Percentiles rank a stretch among this genome's conserved stretches.
Evolutionary conservation across 2,797 vertebrate genomes (phyloP).

Genomic region (Triplophysa bombifrons): DNA sequence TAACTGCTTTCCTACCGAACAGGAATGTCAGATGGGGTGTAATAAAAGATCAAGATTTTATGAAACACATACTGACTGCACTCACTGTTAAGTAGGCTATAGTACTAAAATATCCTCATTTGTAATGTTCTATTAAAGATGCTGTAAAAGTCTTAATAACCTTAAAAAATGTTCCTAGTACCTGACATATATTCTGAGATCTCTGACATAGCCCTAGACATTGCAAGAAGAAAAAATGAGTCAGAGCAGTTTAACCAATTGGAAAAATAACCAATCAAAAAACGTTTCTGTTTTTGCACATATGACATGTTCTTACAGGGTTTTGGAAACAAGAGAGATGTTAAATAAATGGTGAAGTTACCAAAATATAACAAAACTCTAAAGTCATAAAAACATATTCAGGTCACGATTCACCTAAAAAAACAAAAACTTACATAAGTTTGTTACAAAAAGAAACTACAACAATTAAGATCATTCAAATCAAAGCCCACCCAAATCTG

Average conservation of each 20-base stretch:
- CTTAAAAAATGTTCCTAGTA: background rate
- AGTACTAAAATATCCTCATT: background rate
- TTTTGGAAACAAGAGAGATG: too few species aligned
- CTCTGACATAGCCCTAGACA: background rate
- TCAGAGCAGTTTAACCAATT: background rate
- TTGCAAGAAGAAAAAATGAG: background rate
- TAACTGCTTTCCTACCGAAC: background rate
- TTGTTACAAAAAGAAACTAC: too few species aligned
- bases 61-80: background rate
- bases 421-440: too few species aligned
- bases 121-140: background rate
- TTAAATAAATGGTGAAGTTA: too few species aligned
- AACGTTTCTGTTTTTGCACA: background rate
- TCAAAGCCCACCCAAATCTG: too few species aligned
- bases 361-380: too few species aligned
- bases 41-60: constrained; percentile 4
- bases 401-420: too few species aligned
- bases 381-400: too few species aligned
- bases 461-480: too few species aligned
- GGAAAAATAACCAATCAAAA: background rate
- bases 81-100: background rate
- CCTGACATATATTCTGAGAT: background rate
- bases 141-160: background rate
- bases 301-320: too few species aligned
- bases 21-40: background rate